Base-by-base conservation (phyloP, 2,888 invertebrate species). In the Parapristionchus giblindavisi region DNA sequence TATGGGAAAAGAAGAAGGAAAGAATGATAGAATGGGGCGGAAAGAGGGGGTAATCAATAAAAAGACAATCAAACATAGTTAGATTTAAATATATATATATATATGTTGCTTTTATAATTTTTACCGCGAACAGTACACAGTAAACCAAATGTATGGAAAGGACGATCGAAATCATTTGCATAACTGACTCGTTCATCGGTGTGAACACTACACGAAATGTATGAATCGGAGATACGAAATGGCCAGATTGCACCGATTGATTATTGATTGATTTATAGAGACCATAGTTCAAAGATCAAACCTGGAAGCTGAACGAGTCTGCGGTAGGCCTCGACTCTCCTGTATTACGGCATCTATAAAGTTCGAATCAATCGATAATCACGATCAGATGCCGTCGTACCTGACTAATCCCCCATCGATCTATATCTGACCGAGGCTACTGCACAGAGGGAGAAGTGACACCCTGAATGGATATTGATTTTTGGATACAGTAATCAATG, bases 251-350 rank as follows among this genome's bases (percentile, higher is more conserved):
- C 3, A 84, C 86, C 86, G 85, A n/a, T n/a, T n/a, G n/a, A n/a
- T n/a, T n/a, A n/a, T n/a, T n/a, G n/a, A n/a, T n/a, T n/a, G n/a
- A n/a, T n/a, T n/a, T n/a, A n/a, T n/a, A n/a, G n/a, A n/a, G n/a
- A n/a, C n/a, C n/a, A n/a, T n/a, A n/a, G n/a, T n/a, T n/a, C n/a
- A n/a, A n/a, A n/a, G n/a, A 0, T 21, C 72, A 24, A 29, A 85
- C 87, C 77, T 85, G 84, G 65, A 87, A 87, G 58, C 82, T 81
- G 79, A 87, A 87, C 65, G 79, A 80, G 75, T 87, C 87, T 24
- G 77, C 76, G 0, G 79, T 61, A 11, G 86, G 83, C 17, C 80
- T 73, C 6, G 79, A 77, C 24, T 77, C 76, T 72, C 78, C 81
- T 4, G 85, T 82, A 76, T 87, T 85, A 17, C 85, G 77, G 71